Base-by-base conservation (phyloP, 2,888 invertebrate genomes). In the Eristalis arbustorum region DNA sequence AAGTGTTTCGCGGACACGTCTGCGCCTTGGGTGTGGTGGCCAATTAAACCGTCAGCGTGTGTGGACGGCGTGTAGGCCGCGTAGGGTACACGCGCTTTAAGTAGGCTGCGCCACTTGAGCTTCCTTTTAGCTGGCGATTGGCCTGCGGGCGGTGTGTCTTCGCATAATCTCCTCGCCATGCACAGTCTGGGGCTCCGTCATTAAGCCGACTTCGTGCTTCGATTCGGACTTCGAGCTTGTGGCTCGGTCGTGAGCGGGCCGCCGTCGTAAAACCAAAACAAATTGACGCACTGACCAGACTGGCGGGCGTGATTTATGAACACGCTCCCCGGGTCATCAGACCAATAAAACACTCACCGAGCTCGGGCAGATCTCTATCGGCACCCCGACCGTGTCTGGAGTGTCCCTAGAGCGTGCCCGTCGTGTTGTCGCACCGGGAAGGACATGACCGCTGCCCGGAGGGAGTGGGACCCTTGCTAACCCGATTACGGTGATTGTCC, bases 11-110 rank as follows among this genome's bases (percentile, higher is more conserved):
- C 57, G 61, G 69, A 49, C 37, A 62, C 49, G 62, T 18, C 59
- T 42, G 61, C 49, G 69, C 28, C 61, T 49, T 78, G 78, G 87
- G 87, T 87, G 87, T 82, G 87, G 87, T 87, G 74, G 75, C 57
- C 87, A 83, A 87, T 87, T 87, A 87, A 75, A 75, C 75, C 77
- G 77, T 82, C 83, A 75, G 83, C 78, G 78, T 81, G n/a, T 59
- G 23, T 59, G 59, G 56, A 72, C 59, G 61, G 25, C 72, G 84
- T 69, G 85, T 87, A 74, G 85, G 82, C 37, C 72, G 11, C 49
- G 56, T 8, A 13, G 68, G 64, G 77, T 71, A 71, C 61, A 63
- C 62, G 72, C 40, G 34, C 61, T 64, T 37, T 56, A 64, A 61
- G 61, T 34, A 40, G 77, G 59, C 28, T 82, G 75, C 75, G 28